phyloP scores from a whole-genome alignment of 2,797 vertebrate species.

The Falco novaeseelandiae region DNA sequence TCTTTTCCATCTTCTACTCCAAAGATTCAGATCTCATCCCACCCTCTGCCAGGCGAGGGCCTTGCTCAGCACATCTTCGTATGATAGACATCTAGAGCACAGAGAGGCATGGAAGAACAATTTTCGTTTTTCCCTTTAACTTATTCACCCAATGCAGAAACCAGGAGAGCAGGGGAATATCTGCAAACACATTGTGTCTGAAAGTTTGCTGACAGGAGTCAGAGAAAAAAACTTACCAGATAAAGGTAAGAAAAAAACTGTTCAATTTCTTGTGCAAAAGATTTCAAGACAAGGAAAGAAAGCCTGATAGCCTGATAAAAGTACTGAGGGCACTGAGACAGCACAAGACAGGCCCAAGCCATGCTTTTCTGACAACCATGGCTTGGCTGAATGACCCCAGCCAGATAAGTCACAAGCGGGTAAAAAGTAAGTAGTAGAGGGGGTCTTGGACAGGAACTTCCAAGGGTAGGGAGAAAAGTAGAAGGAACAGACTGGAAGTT shows the following conservation, averaged over 20 bases:
- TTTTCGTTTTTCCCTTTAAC: background rate
- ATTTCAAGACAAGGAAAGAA: background rate
- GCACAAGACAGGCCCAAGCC: background rate
- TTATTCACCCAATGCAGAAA: background rate
- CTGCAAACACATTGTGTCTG: background rate
- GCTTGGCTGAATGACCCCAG: background rate
- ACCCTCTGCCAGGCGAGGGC: accelerated
- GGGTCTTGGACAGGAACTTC: background rate
- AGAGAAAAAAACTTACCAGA: background rate
- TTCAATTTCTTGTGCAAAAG: background rate
- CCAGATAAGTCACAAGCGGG: background rate
- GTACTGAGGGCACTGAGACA: background rate
- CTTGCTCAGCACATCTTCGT: background rate
- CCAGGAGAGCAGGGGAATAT: background rate
- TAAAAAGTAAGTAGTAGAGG: background rate
- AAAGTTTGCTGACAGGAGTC: background rate
- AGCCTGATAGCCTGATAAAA: background rate
- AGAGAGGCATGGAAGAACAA: background rate
- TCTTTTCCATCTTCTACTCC: background rate
- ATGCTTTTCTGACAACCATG: background rate
- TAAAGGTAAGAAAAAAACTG: background rate
- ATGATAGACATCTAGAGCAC: background rate
- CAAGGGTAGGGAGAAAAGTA: background rate
- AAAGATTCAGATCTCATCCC: background rate
- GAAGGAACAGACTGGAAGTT: background rate